Base-by-base conservation (phyloP, 2,113 vertebrate species). In the Trochalopteron elliotii region DNA sequence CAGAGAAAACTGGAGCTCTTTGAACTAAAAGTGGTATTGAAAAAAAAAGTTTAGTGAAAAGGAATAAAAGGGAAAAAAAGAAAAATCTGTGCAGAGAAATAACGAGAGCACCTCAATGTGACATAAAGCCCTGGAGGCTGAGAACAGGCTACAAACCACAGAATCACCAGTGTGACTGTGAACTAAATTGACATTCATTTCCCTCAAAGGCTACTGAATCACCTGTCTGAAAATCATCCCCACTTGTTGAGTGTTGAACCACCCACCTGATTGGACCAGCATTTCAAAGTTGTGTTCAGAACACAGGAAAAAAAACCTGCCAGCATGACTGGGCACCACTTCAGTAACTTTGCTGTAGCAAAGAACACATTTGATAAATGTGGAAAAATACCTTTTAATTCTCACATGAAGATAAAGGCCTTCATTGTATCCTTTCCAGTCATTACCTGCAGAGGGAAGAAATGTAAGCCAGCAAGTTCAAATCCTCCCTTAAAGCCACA, bases 171-270 rank as follows among this genome's bases (percentile, higher is more conserved):
- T 2, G 3, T 60, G 53, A 39, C 52, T 63, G 30, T 70, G 30
- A 45, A 30, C 25, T 82, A 47, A 86, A 42, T 6, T 42, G 49
- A 55, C 35, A 24, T 15, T 67, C 1, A 2, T 60, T 63, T 35
- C 39, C 15, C 30, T 27, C 45, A 33, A 35, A 7, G 8, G 37
- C 30, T n/a, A 23, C 35, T 14, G 15, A 52, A 44, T 10, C 8
- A 61, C 25, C 17, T 25, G 2, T 11, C 49, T 70, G 76, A 84
- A 91, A 74, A 44, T 37, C 31, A 31, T 61, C 61, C 31, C 31
- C 28, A 12, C 28, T n/a, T 23, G 1, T 1, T 8, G 10, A 23
- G 12, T 11, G 23, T 42, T 50, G 83, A 76, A 24, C 0, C 0
- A 27, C 49, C 60, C 33, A 49, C 59, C 40, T 40, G 68, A 77